phyloP scores from a whole-genome alignment of 1,140 invertebrate genomes.

The Procambarus clarkii region DNA sequence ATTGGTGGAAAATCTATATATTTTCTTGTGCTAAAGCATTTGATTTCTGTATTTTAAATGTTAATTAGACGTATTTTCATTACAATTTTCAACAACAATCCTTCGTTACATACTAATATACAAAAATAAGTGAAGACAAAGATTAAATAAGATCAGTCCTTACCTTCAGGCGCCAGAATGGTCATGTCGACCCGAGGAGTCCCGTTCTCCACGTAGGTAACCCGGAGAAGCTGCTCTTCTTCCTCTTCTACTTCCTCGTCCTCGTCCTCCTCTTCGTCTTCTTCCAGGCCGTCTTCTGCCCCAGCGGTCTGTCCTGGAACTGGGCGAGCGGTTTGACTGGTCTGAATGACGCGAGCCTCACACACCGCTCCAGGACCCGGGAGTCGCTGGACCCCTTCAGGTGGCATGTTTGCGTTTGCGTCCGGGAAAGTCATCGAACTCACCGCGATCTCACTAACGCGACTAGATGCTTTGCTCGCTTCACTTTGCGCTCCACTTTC shows the following conservation, averaged over 20 bases:
- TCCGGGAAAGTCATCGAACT: slow-evolving; percentile 11
- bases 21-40: too few relatives aligned
- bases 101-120: neutral
- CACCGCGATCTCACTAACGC: neutral
- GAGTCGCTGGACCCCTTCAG: neutral
- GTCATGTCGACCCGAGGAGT: neutral
- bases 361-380: too few relatives aligned
- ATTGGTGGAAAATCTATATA: too few relatives aligned
- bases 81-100: too few relatives aligned
- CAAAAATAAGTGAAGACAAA: neutral
- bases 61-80: too few relatives aligned
- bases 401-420: slow-evolving; percentile 35
- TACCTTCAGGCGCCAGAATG: slow-evolving; percentile 24
- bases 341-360: neutral
- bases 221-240: slow-evolving; percentile 61
- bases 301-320: neutral
- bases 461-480: neutral
- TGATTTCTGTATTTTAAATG: too few relatives aligned
- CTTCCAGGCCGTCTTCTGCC: neutral
- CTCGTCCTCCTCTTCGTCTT: neutral
- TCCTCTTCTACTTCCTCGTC: slow-evolving; percentile 48
- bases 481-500: slow-evolving; percentile 26
- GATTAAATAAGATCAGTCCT: neutral
- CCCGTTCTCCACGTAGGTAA: slow-evolving; percentile 53
- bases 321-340: neutral